A percentile compares a stretch with the other conserved stretches of the same genome.
Conservation (phyloP, 2,113 vertebrate species). For the Sterna hirundo region DNA sequence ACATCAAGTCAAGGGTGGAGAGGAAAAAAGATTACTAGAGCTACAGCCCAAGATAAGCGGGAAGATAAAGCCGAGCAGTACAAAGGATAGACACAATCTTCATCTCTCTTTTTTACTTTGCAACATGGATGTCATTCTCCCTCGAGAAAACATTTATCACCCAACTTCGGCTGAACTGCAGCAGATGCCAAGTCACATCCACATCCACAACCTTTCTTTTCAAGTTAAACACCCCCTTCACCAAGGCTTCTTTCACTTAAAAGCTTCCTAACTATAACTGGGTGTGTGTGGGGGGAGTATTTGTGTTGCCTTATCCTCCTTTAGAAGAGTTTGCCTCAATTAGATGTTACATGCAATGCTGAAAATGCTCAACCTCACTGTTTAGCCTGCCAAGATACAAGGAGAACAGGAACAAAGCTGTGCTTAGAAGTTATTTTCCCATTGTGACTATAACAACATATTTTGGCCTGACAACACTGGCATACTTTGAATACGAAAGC, state of each 20-base stretch:
- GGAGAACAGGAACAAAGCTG: constrained; percentile 54
- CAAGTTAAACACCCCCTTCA: background rate
- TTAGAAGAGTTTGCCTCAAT: constrained; percentile 20
- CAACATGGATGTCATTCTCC: constrained; percentile 39
- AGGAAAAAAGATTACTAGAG: constrained; percentile 48
- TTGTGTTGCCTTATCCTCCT: background rate
- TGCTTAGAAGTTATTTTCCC: constrained; percentile 54
- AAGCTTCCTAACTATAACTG: constrained; percentile 9
- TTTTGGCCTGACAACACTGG: constrained; percentile 47
- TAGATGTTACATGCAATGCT: constrained; percentile 24
- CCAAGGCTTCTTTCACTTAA: background rate
- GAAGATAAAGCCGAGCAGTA: constrained; percentile 20
- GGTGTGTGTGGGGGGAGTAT: background rate
- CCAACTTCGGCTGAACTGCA: background rate
- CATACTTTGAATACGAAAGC: background rate
- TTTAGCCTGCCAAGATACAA: constrained; percentile 43
- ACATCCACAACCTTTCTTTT: background rate
- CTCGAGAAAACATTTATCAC: constrained; percentile 12
- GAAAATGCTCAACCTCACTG: constrained; percentile 29
- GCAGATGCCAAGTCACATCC: constrained; percentile 17
- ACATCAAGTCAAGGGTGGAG: constrained; percentile 48
- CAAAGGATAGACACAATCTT: constrained; percentile 46
- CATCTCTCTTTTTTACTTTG: constrained; percentile 33
- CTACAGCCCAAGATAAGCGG: constrained; percentile 11
- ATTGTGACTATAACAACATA: constrained; percentile 58